phyloP scores from a whole-genome alignment of 2,113 vertebrate genomes.

The Clarias macrocephalus region DNA sequence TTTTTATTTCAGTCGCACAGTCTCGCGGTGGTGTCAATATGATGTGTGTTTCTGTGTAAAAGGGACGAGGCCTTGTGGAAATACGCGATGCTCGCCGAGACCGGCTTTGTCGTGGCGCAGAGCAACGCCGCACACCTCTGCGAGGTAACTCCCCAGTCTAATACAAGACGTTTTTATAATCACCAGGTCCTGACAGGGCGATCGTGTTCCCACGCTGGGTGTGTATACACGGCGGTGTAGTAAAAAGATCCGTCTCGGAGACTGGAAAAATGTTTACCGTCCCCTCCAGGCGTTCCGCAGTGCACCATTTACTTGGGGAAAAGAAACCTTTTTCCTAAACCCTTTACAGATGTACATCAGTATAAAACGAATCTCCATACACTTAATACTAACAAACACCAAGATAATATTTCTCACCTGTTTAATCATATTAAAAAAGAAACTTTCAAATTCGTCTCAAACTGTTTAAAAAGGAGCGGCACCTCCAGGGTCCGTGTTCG shows the following conservation, averaged over 20 bases:
- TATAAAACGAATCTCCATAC: neutral
- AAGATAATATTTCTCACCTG: neutral
- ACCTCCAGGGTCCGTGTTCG: too few species aligned
- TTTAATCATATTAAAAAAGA: neutral
- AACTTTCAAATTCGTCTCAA: neutral
- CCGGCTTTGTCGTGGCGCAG: conserved; percentile 89
- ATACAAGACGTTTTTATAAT: neutral
- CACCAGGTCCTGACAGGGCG: neutral
- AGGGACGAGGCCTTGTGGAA: conserved; percentile 86
- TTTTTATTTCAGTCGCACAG: neutral
- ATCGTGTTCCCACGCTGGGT: neutral
- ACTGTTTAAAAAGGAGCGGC: neutral
- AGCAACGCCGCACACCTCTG: conserved; percentile 85
- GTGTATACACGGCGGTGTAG: neutral
- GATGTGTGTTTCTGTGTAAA: conserved; percentile 24
- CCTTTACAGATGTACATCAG: neutral
- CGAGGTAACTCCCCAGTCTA: conserved; percentile 30
- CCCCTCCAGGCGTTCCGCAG: neutral
- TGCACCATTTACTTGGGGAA: neutral
- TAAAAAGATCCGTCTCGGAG: neutral
- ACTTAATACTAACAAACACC: neutral
- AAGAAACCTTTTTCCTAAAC: neutral
- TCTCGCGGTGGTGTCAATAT: neutral
- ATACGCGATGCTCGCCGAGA: conserved; percentile 86
- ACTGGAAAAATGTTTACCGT: neutral